Evolutionary conservation across 2,797 vertebrate species (phyloP).

Genomic region (Rhincodon typus): DNA sequence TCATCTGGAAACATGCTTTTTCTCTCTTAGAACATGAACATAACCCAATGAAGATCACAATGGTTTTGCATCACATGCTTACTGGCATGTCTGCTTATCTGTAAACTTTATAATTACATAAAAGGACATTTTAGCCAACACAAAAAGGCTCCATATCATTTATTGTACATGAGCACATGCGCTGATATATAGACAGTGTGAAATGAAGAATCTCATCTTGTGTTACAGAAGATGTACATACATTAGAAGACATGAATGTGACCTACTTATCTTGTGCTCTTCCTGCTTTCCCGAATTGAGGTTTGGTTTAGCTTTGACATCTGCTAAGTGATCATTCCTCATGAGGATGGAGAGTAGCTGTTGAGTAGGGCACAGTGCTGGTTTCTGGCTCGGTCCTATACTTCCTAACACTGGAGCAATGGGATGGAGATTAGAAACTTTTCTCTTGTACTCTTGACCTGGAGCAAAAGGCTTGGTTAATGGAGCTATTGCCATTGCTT

Average conservation of each 20-base stretch:
- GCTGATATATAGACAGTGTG: not conserved
- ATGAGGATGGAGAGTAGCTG: not conserved
- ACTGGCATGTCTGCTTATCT: not conserved
- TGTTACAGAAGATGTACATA: not conserved
- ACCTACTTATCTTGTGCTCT: not conserved
- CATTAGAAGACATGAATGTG: not conserved
- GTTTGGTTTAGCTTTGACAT: not conserved
- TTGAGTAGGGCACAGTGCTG: not conserved
- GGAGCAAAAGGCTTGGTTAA: not conserved
- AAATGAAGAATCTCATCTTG: not conserved
- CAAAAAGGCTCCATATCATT: not conserved
- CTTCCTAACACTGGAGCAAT: not conserved
- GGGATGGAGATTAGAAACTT: no score
- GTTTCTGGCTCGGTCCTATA: not conserved
- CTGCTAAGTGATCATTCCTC: not conserved
- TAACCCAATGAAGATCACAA: not conserved
- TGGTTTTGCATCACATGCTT: not conserved
- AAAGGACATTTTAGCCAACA: not conserved
- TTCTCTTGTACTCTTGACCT: not conserved
- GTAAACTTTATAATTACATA: not conserved
- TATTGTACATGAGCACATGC: not conserved
- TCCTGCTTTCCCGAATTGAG: not conserved
- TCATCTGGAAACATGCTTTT: not conserved
- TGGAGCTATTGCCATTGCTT: not conserved
- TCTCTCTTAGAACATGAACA: not conserved